Percentiles rank a stretch among this genome's conserved stretches.
Evolutionary conservation across 2,113 vertebrate species (phyloP).

Genomic region (Tragelaphus scriptus): DNA sequence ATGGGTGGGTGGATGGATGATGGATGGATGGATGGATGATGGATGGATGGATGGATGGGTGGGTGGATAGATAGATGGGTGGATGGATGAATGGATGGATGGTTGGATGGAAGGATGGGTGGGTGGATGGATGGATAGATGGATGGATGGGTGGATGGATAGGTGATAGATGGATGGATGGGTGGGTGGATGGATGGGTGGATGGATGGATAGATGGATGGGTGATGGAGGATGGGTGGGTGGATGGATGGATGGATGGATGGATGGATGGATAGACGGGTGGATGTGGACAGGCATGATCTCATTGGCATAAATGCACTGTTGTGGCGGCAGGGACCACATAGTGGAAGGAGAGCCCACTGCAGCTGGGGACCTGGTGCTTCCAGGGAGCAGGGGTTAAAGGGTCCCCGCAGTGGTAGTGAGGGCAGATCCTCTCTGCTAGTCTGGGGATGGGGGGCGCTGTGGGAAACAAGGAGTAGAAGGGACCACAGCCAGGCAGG

Average conservation of each 20-base stretch:
- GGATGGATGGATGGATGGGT: accelerated
- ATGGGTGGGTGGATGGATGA: accelerated
- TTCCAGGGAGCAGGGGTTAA: too few species aligned
- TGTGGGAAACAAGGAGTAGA: not conserved
- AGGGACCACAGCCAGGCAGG: not conserved
- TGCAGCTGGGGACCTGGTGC: too few species aligned
- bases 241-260: accelerated
- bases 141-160: accelerated
- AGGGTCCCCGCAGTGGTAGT: accelerated
- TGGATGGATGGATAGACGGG: accelerated
- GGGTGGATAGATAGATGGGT: accelerated
- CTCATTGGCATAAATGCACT: not conserved
- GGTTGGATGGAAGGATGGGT: accelerated
- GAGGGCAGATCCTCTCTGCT: not conserved
- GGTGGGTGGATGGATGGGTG: accelerated
- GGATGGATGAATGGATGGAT: accelerated
- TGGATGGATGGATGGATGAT: accelerated
- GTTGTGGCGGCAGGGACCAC: accelerated
- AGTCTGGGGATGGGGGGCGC: not conserved
- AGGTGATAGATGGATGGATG: accelerated
- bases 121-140: accelerated
- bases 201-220: accelerated
- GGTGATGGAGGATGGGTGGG: accelerated
- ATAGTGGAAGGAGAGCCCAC: not conserved
- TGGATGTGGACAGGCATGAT: not conserved